Evolutionary conservation across 2,113 vertebrate genomes (phyloP).

Genomic region (Hemichromis elongatus): DNA sequence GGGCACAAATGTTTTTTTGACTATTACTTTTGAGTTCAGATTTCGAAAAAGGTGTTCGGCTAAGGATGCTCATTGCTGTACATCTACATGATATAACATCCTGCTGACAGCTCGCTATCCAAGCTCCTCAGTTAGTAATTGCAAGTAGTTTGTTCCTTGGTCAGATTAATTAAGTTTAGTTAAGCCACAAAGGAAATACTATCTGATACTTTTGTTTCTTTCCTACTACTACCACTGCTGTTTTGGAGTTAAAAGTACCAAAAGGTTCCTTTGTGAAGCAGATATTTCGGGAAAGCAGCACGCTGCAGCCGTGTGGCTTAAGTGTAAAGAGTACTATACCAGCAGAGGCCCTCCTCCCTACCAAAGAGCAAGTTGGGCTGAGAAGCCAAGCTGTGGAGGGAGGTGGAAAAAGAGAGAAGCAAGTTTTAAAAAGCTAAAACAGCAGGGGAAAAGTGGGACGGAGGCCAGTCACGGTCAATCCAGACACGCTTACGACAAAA

Average conservation of each 20-base stretch:
- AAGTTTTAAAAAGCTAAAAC: constrained; percentile 28
- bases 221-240: background rate
- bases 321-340: constrained; percentile 67
- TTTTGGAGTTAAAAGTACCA: background rate
- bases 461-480: background rate
- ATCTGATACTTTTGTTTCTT: background rate
- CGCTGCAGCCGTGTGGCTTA: background rate
- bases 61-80: background rate
- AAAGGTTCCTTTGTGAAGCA: background rate
- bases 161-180: background rate
- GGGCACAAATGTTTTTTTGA: background rate
- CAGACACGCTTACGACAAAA: constrained; percentile 1
- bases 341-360: constrained; percentile 75
- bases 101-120: background rate
- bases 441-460: constrained; percentile 15
- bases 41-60: background rate
- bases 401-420: constrained; percentile 17
- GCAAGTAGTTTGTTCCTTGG: background rate
- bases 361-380: constrained; percentile 76
- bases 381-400: constrained; percentile 72
- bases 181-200: background rate
- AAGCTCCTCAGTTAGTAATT: background rate
- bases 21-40: background rate
- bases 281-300: constrained; percentile 18
- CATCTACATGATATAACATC: background rate